These are phyloP conservation scores for Eustalomyia histrio DNA, from an alignment of 2,888 invertebrate species.

Conservation along the genomic window DNA sequence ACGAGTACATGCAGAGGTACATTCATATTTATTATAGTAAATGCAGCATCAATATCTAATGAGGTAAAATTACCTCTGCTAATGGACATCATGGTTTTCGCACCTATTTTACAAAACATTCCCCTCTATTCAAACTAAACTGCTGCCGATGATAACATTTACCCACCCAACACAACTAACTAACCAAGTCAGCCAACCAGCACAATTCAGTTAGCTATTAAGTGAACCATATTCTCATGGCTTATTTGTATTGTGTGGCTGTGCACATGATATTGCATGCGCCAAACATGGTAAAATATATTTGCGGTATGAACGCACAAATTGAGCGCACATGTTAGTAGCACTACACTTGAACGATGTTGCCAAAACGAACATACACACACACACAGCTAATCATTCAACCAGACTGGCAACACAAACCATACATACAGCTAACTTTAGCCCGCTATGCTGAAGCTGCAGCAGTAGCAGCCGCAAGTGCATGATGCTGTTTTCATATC, in stretches of 20 bases:
- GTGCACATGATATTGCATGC: constrained; percentile 24
- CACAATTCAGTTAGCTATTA: neutral
- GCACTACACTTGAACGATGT: constrained; percentile 40
- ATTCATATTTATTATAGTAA: constrained; percentile 60
- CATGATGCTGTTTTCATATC: constrained; percentile 11
- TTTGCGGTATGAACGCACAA: constrained; percentile 65
- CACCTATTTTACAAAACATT: constrained; percentile 68
- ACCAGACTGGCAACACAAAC: neutral
- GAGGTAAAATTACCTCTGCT: constrained; percentile 75
- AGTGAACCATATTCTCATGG: constrained; percentile 38
- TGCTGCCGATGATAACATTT: neutral
- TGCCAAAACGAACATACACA: neutral
- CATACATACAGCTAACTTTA: constrained; percentile 6
- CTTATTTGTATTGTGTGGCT: constrained; percentile 20
- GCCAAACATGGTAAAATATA: constrained; percentile 62
- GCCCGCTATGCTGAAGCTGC: neutral
- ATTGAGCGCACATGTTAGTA: constrained; percentile 65
- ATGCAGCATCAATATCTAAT: constrained; percentile 70
- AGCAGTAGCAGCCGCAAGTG: neutral
- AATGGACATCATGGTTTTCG: constrained; percentile 66
- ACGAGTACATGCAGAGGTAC: constrained; percentile 3
- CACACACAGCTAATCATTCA: neutral
- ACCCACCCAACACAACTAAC: constrained; percentile 11
- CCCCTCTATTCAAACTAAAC: constrained; percentile 4
- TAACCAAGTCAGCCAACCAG: constrained; percentile 41